These are phyloP conservation scores for Polyommatus icarus DNA, from an alignment of 2,888 invertebrate species.

Conservation along the genomic window DNA sequence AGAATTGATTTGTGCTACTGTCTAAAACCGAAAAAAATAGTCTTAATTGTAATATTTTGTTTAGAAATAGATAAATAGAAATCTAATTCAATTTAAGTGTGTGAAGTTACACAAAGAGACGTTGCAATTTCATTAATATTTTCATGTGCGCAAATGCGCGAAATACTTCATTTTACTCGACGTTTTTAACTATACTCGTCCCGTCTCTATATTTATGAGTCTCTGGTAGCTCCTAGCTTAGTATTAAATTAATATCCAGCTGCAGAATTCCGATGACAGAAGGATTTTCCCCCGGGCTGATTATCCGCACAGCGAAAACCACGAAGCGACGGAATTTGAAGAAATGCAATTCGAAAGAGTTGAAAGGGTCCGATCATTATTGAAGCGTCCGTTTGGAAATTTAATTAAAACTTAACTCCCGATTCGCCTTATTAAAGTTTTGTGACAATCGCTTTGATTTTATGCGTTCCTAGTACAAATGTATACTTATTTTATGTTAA, in stretches of 20 bases:
- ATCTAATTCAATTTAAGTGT: too few species aligned
- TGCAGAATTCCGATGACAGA: conserved; percentile 40
- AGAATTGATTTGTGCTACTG: too few species aligned
- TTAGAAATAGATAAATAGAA: too few species aligned
- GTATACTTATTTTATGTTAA: too few species aligned
- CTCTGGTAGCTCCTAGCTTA: conserved; percentile 31
- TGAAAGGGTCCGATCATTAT: conserved; percentile 3
- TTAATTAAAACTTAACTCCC: conserved; percentile 15
- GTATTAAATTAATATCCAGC: conserved; percentile 43
- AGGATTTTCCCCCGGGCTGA: conserved; percentile 37
- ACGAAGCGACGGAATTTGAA: not conserved
- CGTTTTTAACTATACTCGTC: not conserved
- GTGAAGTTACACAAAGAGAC: too few species aligned
- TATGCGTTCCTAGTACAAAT: not conserved
- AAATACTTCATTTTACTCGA: not conserved
- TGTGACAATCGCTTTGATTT: not conserved
- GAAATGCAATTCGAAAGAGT: conserved; percentile 24
- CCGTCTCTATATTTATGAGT: not conserved
- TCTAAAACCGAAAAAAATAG: too few species aligned
- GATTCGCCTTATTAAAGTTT: conserved; percentile 10
- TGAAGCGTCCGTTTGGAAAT: conserved; percentile 14
- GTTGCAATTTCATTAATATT: too few species aligned
- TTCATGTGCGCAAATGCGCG: too few species aligned
- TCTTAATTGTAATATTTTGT: too few species aligned
- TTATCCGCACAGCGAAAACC: conserved; percentile 24